phyloP scores from a whole-genome alignment of 2,113 vertebrate species.

The Osmerus mordax region DNA sequence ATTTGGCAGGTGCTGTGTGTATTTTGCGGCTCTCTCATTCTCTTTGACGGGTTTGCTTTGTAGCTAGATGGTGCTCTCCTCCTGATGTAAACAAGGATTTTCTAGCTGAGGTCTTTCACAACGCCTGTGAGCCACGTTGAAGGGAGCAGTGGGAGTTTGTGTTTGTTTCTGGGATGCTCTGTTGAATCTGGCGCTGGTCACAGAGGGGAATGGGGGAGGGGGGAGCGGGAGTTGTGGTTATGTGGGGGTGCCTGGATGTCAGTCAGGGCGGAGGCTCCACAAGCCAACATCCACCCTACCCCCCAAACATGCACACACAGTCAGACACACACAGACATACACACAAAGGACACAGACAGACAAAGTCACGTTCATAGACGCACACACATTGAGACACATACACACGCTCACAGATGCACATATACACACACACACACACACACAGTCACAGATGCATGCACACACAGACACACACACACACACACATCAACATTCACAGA shows the following conservation, averaged over 20 bases:
- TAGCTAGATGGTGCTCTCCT: slow-evolving; percentile 58
- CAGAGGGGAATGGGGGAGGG: slow-evolving; percentile 35
- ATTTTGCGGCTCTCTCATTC: too few relatives aligned
- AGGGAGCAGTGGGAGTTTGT: slow-evolving; percentile 65
- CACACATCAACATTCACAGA: not conserved
- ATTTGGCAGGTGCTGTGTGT: too few relatives aligned
- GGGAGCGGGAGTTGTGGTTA: slow-evolving; percentile 51
- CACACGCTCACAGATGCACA: not conserved
- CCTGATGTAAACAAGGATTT: slow-evolving; percentile 66
- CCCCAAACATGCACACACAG: slow-evolving; percentile 33
- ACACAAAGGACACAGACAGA: slow-evolving; percentile 1
- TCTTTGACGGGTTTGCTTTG: slow-evolving; percentile 47
- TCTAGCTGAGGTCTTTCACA: slow-evolving; percentile 59
- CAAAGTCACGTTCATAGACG: not conserved
- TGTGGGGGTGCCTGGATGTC: slow-evolving; percentile 62
- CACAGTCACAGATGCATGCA: not conserved
- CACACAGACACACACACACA: not conserved
- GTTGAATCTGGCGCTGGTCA: slow-evolving; percentile 58
- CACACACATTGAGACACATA: not conserved
- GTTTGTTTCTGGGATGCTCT: slow-evolving; percentile 65
- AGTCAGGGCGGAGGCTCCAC: slow-evolving; percentile 63
- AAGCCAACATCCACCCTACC: slow-evolving; percentile 55
- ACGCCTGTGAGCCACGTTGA: slow-evolving; percentile 53
- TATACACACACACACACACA: not conserved
- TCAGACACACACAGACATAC: slow-evolving; percentile 3